Evolutionary conservation across 2,113 vertebrate species (phyloP), one percentile per base, ranked within the genome.

Genomic region (Cyphomyrus discorhynchus): DNA sequence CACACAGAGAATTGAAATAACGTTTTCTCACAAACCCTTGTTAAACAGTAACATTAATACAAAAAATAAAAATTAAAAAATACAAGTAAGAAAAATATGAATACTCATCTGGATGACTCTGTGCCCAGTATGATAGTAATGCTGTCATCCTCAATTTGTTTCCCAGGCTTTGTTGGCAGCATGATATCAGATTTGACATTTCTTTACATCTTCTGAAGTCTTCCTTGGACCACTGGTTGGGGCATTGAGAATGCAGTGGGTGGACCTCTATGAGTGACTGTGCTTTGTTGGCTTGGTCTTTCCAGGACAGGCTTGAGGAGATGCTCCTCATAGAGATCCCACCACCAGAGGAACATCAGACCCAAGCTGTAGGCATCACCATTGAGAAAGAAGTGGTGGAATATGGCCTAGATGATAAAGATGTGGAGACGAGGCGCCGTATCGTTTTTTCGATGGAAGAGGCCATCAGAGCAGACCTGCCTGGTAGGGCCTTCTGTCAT

Each of bases 391-490:
- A 97, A 39, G 95, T 97, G 31, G 92, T 92, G 66, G 96, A 97
- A 84, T 95, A 96, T 92, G 98, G 97, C 86, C 92, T 99, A 93
- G 96, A 91, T 89, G 94, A 93, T 88, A 93, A 96, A 91, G 97
- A 98, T 90, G 87, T 97, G 87, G 96, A 96, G 92, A 94, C 91
- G 92, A 97, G 98, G 77, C 94, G 92, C 87, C 88, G 88, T 46
- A 95, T 97, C 70, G 96, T 97, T 92, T 91, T 90, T 84, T 53
- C 91, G 87, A 97, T 99, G 97, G 97, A 97, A 95, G 95, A 92
- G 35, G 90, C 97, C 77, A 95, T 99, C 53, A 93, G 88, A 85
- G 94, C 96, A 90, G 96, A 96, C 93, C 93, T 98, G 92, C 96
- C 97, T 95, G 97, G 98, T 98, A 96, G 93, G 91, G 21, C 21